A percentile compares a stretch with the other conserved stretches of the same genome.
Conservation (phyloP, 2,113 vertebrate species). For the Nestor notabilis region DNA sequence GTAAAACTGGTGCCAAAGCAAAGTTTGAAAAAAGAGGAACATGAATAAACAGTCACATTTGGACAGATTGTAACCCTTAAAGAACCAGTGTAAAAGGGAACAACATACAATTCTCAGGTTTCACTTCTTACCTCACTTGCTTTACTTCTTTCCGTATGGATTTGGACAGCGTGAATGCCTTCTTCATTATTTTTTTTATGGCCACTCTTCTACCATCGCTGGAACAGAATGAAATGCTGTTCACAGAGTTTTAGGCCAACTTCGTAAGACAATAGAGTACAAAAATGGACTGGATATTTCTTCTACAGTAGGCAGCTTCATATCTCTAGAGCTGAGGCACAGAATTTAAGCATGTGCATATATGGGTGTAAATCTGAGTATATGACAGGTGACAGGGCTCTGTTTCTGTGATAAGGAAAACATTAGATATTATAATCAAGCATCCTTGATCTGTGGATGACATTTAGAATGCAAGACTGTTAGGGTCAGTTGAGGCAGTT, state of each 20-base stretch:
- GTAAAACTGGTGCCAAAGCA: neutral
- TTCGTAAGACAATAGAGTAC: neutral
- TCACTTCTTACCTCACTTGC: conserved; percentile 80
- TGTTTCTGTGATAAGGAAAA: neutral
- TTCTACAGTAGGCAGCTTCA: neutral
- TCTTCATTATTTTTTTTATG: conserved; percentile 84
- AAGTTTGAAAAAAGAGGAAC: neutral
- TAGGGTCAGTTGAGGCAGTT: neutral
- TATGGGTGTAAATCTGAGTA: neutral
- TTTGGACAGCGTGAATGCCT: conserved; percentile 80
- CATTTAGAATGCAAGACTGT: neutral
- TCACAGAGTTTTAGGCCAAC: neutral
- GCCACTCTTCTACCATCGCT: conserved; percentile 85
- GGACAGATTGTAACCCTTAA: neutral
- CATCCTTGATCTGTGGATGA: neutral
- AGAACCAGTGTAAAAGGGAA: neutral
- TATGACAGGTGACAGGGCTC: neutral
- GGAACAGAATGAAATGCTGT: conserved; percentile 16
- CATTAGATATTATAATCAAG: neutral
- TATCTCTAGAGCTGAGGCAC: neutral
- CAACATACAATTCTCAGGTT: neutral
- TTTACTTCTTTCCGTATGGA: conserved; percentile 85
- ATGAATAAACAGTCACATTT: neutral
- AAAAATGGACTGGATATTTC: neutral
- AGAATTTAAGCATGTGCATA: neutral